Evolutionary conservation across 2,113 vertebrate species (phyloP), one percentile per base, ranked within the genome.

Genomic region (Ameiurus melas): DNA sequence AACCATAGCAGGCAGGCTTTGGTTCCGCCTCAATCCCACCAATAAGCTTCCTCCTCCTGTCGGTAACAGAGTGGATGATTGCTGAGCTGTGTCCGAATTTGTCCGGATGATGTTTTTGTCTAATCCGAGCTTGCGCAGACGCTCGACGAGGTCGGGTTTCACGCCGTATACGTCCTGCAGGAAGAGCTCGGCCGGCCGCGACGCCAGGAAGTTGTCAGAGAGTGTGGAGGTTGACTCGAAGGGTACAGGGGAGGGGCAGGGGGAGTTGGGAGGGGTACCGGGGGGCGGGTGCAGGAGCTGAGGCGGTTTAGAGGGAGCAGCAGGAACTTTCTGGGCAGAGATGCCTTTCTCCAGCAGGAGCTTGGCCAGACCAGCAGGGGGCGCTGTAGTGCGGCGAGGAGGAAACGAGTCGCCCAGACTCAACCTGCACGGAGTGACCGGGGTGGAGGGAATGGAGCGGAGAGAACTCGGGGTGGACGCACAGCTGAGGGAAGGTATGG

Each of bases 161-260:
- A 97, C 92, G 58, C 97, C 97, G 9, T 99, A 99, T 92, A 97
- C 95, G 73, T 99, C 98, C 91, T 98, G 97, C 85, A 99, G 95
- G 89, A 99, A 97, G 0, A 98, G 97, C 95, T 99, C 98, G 0
- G 97, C 97, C 0, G 98, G 98, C n/a, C 97, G 96, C 0, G 98
- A 99, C 1, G 98, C 97, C 68, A 99, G 93, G 90, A 99, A 99
- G 60, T 96, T 99, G 91, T 99, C 98, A 0, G 96, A 93, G 47
- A 94, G 90, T 3, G 95, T 94, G 20, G 94, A 90, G 85, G 93
- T 95, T 82, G 94, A 64, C 79, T 98, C 97, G 25, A 95, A 93
- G 0, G 94, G 94, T 4, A 93, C 92, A 33, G 96, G 96, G n/a
- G 97, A 96, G 64, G 94, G 87, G 89, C 95, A 95, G 27, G 90